These are phyloP conservation scores for Etheostoma cragini DNA, from an alignment of 2,113 vertebrate genomes.

Conservation along the genomic window DNA sequence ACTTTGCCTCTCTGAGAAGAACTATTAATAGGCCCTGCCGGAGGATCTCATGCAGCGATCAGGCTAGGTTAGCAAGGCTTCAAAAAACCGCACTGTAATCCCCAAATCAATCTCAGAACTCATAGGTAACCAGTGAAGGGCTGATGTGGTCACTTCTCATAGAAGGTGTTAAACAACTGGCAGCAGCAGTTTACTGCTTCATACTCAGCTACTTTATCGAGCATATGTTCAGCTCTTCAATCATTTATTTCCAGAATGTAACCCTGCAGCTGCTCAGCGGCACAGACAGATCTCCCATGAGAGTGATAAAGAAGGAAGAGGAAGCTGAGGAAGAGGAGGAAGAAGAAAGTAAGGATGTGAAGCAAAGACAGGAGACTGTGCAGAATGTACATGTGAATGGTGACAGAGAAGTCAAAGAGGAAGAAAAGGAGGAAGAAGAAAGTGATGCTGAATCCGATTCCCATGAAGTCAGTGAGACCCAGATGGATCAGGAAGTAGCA, in stretches of 20 bases:
- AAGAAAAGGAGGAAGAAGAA: conserved; percentile 25
- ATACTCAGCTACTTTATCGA: not conserved
- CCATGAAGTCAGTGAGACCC: not conserved
- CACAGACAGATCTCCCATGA: conserved; percentile 53
- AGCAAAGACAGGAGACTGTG: conserved; percentile 13
- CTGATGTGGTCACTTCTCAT: not conserved
- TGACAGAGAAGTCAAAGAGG: conserved; percentile 41
- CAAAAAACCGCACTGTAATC: not conserved
- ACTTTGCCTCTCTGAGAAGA: not conserved
- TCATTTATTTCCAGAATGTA: conserved; percentile 83
- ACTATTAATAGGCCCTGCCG: no score
- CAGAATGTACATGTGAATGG: conserved; percentile 44
- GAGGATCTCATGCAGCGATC: not conserved
- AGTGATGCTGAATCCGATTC: not conserved
- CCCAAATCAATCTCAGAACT: not conserved
- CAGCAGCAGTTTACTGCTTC: not conserved
- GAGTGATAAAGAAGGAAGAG: conserved; percentile 62
- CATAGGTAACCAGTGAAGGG: not conserved
- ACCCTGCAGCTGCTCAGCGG: conserved; percentile 89
- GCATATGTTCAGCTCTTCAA: no score
- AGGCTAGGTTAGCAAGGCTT: not conserved
- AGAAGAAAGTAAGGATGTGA: conserved; percentile 36
- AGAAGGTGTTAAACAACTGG: not conserved
- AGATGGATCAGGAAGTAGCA: conserved; percentile 41
- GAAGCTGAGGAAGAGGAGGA: conserved; percentile 58